Base-by-base conservation (phyloP, 2,888 invertebrate species). In the Cantharis rustica region DNA sequence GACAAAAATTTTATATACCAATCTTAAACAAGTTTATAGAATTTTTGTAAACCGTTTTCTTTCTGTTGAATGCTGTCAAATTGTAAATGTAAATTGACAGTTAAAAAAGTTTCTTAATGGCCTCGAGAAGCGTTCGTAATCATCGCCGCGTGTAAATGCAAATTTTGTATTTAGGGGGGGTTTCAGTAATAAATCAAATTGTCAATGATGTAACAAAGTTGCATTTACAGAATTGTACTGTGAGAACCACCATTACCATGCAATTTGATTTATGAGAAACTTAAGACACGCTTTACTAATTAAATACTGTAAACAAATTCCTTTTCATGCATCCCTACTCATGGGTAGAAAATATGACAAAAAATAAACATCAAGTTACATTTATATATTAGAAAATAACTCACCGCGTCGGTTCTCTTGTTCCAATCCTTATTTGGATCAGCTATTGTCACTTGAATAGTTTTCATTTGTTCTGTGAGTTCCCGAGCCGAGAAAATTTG, bases 381-480 rank as follows among this genome's bases (percentile, higher is more conserved):
- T 62, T 20, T 17, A 71, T 15, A 16, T 15, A 10, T 17, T 31
- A 16, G 11, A 10, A 23, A 47, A 16, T 27, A 62, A 88, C 93
- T 90, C 87, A 97, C 96, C 80, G 95, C 94, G 76, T 98, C 98
- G n/a, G 95, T 93, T 76, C 98, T 90, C 87, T 96, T 96, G 89
- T 96, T 97, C 98, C 99, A 99, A 86, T 97, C 97, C 83, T 94
- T 94, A 82, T 91, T 93, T 64, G 94, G 90, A 88, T 98, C 96
- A 2, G 94, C 93, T 72, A 98, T 91, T 62, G 92, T 90, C 3
- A 93, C 93, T 82, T 93, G 91, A 71, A 96, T 92, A 82, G 91
- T 92, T 47, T 93, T 92, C 87, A 97, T 92, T 75, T 94, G 91
- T 80, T 97, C 96, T 83, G 95, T 94, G 68, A 98, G 90, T 80